phyloP scores from a whole-genome alignment of 2,113 vertebrate species.

The Boulengeromyrus knoepffleri region DNA sequence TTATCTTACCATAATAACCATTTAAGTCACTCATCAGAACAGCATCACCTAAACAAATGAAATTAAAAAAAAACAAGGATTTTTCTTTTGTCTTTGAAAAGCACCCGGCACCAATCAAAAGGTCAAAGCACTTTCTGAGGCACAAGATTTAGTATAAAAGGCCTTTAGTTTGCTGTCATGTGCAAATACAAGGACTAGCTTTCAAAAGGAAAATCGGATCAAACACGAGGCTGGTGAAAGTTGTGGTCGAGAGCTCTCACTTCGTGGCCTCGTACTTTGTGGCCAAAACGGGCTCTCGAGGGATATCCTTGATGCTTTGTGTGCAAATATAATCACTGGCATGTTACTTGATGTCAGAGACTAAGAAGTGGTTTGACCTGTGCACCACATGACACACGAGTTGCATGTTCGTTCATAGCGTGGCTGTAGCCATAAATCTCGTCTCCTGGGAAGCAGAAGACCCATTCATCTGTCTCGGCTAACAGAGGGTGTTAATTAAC shows the following conservation, averaged over 20 bases:
- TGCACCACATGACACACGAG: not conserved
- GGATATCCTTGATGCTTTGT: not conserved
- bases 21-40: not conserved
- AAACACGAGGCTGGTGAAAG: not conserved
- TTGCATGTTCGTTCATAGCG: not conserved
- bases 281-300: not conserved
- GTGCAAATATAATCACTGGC: not conserved
- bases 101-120: not conserved
- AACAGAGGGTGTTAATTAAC: slow-evolving; percentile 5
- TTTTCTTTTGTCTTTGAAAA: not conserved
- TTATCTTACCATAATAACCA: not conserved
- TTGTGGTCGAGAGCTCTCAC: not conserved
- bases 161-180: not conserved
- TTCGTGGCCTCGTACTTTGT: not conserved
- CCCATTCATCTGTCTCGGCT: not conserved
- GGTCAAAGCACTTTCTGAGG: not conserved
- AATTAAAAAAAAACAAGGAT: not conserved
- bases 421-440: not conserved
- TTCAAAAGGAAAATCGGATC: not conserved
- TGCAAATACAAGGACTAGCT: not conserved
- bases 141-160: not conserved
- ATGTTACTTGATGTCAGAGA: not conserved
- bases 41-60: not conserved
- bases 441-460: not conserved
- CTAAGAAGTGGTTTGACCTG: not conserved